phyloP scores from a whole-genome alignment of 2,797 vertebrate species.

The Heterohyrax brucei region DNA sequence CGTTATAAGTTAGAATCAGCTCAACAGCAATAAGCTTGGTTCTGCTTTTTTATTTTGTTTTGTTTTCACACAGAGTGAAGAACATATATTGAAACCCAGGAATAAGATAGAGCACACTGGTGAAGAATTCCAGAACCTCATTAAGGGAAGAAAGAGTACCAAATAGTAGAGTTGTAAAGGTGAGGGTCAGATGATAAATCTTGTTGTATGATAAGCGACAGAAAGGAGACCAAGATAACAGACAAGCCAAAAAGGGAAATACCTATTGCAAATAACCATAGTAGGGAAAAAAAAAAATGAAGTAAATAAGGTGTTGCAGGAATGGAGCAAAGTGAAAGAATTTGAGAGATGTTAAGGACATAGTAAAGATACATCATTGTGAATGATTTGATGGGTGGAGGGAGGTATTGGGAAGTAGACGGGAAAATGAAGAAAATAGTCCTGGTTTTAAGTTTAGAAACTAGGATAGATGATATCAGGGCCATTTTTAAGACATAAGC shows the following conservation, averaged over 20 bases:
- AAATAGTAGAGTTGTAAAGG: neutral
- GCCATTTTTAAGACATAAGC: neutral
- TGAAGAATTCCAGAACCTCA: neutral
- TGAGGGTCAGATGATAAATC: neutral
- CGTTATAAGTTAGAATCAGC: too few species aligned
- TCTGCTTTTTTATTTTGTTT: too few species aligned
- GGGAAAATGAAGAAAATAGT: neutral
- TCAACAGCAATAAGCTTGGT: too few species aligned
- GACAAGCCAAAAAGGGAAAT: neutral
- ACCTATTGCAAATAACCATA: neutral
- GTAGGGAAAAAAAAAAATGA: neutral
- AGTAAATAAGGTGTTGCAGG: neutral
- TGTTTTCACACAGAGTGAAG: neutral
- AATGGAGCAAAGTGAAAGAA: neutral
- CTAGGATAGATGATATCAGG: neutral
- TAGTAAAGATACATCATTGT: neutral
- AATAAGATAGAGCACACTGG: neutral
- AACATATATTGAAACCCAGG: neutral
- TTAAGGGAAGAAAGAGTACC: neutral
- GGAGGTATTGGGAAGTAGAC: neutral
- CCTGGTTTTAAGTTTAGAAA: neutral
- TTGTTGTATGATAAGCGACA: neutral
- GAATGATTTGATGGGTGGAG: neutral
- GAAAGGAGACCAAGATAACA: neutral
- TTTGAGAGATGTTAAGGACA: neutral